Base-by-base conservation (phyloP, 2,888 invertebrate genomes). In the Ormia ochracea region DNA sequence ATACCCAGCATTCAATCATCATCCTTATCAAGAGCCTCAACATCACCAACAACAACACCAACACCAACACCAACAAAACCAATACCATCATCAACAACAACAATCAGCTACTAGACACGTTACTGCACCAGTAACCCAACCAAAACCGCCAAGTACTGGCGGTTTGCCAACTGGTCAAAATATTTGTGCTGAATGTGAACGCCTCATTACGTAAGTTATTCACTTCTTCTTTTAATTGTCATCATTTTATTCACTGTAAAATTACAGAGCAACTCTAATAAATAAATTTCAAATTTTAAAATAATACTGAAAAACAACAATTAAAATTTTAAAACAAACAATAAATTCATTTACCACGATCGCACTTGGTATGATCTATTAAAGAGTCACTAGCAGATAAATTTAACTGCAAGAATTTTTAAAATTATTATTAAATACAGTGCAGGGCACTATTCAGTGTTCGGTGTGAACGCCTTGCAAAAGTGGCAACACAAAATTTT, bases 151-250 rank as follows among this genome's bases (percentile, higher is more conserved):
- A 90, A 91, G 93, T 88, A 93, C 93, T 85, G 93, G 93, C 85
- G 94, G 94, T 88, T 92, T 96, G 85, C 94, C 95, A 85, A 93
- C 96, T 85, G 95, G 96, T 87, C 96, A 96, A 91, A 97, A 96
- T 91, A 95, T 97, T 91, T 99, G 99, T 92, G 96, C 96, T 85
- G 97, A 97, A 89, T 99, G 99, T 92, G 98, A 98, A 90, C 94
- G 98, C 88, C 94, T 98, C 88, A 98, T 98, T 91, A 96, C 97
- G 98, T 98, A 95, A 96, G 97, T 87, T 36, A 7, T 38, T 14
- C 28, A 33, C 63, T 12, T 69, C 23, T 41, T 23, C 12, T 52
- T 5, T 5, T 19, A 12, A 26, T 19, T 9, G 7, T 19, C 38
- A 36, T 9, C 1, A 56, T 58, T 50, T 72, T 63, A 50, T 48